Evolutionary conservation across 2,113 vertebrate species (phyloP).

Genomic region (Antechinus flavipes): DNA sequence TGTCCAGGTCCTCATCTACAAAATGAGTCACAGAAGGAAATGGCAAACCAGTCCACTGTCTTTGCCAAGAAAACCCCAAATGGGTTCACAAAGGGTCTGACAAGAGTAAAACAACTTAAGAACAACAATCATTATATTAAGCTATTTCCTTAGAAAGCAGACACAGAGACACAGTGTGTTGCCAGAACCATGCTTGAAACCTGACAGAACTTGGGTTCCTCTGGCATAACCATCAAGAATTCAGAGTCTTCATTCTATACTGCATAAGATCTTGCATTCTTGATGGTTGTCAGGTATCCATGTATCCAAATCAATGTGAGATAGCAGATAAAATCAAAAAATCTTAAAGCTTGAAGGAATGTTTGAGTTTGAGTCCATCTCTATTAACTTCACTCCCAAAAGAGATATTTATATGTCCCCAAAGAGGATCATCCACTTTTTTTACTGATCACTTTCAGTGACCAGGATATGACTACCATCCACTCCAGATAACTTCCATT

Average conservation of each 20-base stretch:
- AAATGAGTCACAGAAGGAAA: too few relatives aligned
- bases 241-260: too few relatives aligned
- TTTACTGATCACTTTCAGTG: background rate
- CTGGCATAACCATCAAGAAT: background rate
- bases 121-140: background rate
- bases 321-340: background rate
- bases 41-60: too few relatives aligned
- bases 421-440: background rate
- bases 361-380: background rate
- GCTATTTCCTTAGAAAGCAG: background rate
- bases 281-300: background rate
- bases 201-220: background rate
- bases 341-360: background rate
- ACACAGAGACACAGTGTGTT: background rate
- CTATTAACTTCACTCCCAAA: background rate
- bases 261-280: too few relatives aligned
- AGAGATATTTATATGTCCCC: background rate
- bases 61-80: too few relatives aligned
- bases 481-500: background rate
- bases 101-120: too few relatives aligned
- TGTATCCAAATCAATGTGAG: background rate
- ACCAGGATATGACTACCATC: background rate
- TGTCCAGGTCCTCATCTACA: too few relatives aligned
- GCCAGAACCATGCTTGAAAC: background rate
- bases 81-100: too few relatives aligned